These are phyloP conservation scores for Jaculus jaculus DNA, from an alignment of 2,113 vertebrate species.

Conservation along the genomic window DNA sequence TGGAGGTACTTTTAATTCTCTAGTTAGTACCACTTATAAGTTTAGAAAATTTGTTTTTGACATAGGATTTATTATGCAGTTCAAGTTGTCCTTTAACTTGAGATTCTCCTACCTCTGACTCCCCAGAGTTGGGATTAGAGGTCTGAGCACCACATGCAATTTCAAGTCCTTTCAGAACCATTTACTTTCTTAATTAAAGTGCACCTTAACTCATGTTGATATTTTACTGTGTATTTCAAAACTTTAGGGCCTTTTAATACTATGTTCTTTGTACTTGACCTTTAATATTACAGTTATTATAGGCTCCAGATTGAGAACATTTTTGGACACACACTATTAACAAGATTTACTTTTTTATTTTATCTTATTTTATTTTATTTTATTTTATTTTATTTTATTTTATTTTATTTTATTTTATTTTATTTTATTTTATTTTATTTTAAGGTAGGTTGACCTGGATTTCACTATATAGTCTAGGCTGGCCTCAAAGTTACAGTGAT, in stretches of 20 bases:
- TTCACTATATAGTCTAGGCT: too few relatives aligned
- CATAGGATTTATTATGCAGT: not conserved
- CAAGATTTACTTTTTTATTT: too few relatives aligned
- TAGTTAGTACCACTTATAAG: not conserved
- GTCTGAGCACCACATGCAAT: not conserved
- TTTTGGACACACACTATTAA: not conserved
- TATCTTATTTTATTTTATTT: not conserved
- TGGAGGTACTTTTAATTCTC: not conserved
- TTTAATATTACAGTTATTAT: not conserved
- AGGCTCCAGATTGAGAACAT: not conserved
- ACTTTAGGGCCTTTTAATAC: not conserved
- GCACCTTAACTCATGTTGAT: not conserved
- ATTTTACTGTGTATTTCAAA: not conserved
- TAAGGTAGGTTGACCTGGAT: too few relatives aligned
- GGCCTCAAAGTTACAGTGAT: too few relatives aligned
- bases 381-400: not conserved
- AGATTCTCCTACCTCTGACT: not conserved
- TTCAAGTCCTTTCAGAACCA: not conserved
- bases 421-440: not conserved
- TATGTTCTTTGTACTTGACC: not conserved
- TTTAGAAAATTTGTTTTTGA: not conserved
- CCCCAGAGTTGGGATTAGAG: too few relatives aligned
- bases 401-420: not conserved
- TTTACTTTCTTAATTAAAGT: constrained; percentile 44
- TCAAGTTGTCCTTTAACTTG: not conserved